These are phyloP conservation scores for Caenorhabditis sp. DNA, from an alignment of 2,888 invertebrate species.

Conservation along the genomic window DNA sequence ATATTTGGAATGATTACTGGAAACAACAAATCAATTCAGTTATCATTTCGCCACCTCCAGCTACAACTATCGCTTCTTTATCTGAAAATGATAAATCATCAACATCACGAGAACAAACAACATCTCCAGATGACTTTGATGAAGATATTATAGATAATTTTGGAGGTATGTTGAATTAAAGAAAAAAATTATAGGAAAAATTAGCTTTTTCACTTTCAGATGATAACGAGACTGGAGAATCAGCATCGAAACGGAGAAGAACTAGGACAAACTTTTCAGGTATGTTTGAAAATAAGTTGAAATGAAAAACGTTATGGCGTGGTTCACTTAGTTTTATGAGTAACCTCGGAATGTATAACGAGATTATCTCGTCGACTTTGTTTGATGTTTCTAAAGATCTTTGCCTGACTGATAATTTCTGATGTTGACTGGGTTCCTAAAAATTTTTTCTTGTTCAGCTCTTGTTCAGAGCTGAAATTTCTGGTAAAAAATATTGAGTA, in stretches of 20 bases:
- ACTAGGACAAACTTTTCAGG: conserved; percentile 40
- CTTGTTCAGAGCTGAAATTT: too few species aligned
- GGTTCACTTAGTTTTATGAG: too few species aligned
- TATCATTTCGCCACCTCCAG: background rate
- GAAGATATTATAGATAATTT: conserved; percentile 4
- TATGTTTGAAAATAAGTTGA: too few species aligned
- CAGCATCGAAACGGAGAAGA: conserved; percentile 30
- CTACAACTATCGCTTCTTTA: background rate
- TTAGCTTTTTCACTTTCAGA: conserved; percentile 15
- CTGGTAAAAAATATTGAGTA: too few species aligned
- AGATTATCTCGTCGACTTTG: too few species aligned
- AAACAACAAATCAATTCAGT: conserved; percentile 36
- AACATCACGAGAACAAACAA: conserved; percentile 27
- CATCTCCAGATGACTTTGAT: conserved; percentile 14
- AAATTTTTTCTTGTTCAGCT: too few species aligned
- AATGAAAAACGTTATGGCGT: too few species aligned
- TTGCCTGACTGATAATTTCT: too few species aligned
- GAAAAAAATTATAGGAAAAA: background rate
- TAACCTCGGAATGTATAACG: too few species aligned
- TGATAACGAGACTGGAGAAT: conserved; percentile 15
- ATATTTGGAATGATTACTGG: conserved; percentile 54
- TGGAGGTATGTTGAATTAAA: background rate
- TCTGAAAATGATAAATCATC: conserved; percentile 27
- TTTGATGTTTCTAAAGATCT: too few species aligned
- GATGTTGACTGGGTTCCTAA: too few species aligned